Evolutionary conservation across 2,797 vertebrate genomes (phyloP).

Genomic region (Rhodeus uyekii): DNA sequence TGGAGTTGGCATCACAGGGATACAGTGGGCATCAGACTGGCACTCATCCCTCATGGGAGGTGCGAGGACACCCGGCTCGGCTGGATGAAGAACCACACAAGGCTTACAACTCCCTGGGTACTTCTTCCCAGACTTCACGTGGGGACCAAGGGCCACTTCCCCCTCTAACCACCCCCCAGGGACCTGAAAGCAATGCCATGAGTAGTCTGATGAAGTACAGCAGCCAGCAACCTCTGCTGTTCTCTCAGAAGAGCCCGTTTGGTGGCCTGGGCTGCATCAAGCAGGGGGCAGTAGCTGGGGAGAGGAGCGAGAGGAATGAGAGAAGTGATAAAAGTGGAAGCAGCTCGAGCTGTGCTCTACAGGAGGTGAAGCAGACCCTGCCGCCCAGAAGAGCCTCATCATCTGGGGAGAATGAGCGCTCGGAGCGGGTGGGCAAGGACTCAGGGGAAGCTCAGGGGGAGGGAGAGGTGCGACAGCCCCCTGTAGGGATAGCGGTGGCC

Average conservation of each 20-base stretch:
- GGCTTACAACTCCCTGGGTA: conserved; percentile 79
- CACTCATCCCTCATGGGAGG: conserved; percentile 72
- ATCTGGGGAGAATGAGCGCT: conserved; percentile 82
- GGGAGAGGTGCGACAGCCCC: conserved; percentile 91
- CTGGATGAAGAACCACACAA: conserved; percentile 75
- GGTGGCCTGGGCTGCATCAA: conserved; percentile 87
- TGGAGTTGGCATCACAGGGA: conserved; percentile 69
- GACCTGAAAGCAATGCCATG: conserved; percentile 89
- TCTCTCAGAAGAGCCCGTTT: conserved; percentile 90
- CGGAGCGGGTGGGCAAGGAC: conserved; percentile 69
- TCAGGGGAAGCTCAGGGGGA: conserved; percentile 76
- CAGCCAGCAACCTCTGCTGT: conserved; percentile 84
- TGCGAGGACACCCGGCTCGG: conserved; percentile 76
- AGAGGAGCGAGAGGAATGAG: conserved; percentile 71
- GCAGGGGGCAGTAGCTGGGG: conserved; percentile 78
- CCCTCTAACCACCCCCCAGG: conserved; percentile 55
- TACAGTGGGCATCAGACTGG: conserved; percentile 70
- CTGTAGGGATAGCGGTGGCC: conserved; percentile 92
- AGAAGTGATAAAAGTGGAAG: conserved; percentile 67
- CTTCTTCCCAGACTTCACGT: conserved; percentile 66
- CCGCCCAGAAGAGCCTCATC: conserved; percentile 77
- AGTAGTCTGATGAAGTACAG: conserved; percentile 95
- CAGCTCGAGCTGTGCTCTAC: conserved; percentile 75
- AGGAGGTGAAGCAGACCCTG: conserved; percentile 78
- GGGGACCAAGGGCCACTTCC: conserved; percentile 62